These are phyloP conservation scores for Acleris cristana DNA, from an alignment of 2,888 invertebrate species.

Conservation along the genomic window DNA sequence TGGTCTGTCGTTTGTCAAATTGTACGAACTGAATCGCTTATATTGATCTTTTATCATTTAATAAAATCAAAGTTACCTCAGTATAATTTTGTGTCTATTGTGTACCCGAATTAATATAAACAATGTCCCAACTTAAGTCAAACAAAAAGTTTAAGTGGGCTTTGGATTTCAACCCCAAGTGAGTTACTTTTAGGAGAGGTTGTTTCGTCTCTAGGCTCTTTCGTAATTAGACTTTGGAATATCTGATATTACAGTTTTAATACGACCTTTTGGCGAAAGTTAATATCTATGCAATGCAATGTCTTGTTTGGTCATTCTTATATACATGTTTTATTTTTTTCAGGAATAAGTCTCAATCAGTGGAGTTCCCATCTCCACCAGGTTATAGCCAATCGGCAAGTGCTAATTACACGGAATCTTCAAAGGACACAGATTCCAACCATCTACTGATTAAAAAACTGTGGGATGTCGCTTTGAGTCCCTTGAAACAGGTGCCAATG, in stretches of 20 bases:
- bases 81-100: too few species aligned
- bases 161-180: conserved; percentile 85
- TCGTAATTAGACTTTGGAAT: not conserved
- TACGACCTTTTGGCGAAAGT: too few species aligned
- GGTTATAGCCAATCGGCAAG: conserved; percentile 91
- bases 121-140: conserved; percentile 71
- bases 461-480: conserved; percentile 98
- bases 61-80: too few species aligned
- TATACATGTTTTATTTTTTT: conserved; percentile 33
- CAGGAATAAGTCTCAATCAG: conserved; percentile 60
- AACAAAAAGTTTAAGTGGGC: conserved; percentile 86
- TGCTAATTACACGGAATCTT: conserved; percentile 89
- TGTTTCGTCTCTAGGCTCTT: not conserved
- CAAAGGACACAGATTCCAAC: conserved; percentile 92
- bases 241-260: not conserved
- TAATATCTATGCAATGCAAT: too few species aligned
- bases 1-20: too few species aligned
- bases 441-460: conserved; percentile 95
- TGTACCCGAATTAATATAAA: conserved; percentile 35
- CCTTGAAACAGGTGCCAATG: conserved; percentile 98
- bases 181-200: conserved; percentile 45
- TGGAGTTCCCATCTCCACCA: conserved; percentile 90
- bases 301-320: too few species aligned
- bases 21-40: too few species aligned
- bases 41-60: too few species aligned